Evolutionary conservation across 1,140 invertebrate genomes (phyloP), one percentile per base, ranked within the genome.

Genomic region (Pygmarrhopalites habei): DNA sequence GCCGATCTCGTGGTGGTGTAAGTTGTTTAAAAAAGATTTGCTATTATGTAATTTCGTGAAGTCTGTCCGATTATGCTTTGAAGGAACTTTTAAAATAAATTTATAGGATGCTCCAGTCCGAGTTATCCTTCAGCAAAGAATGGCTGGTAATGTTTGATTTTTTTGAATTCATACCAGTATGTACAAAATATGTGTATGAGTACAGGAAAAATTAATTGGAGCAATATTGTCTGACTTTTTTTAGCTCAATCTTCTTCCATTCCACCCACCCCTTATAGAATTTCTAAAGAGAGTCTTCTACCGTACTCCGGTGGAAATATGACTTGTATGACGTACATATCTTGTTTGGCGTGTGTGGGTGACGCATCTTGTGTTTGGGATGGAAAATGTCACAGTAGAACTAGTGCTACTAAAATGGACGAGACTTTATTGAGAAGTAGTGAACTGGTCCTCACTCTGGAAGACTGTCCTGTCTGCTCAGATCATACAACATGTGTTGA

Each of bases 361-460:
- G 93, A 98, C 76, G 85, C 87, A 0, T 81, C 84, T 12, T 97
- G 93, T 73, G 90, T 90, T 0, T 95, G 90, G 73, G 83, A 88
- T 21, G 72, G 39, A 5, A 29, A 47, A 2, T 68, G 67, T 23
- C 43, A 29, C 7, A 53, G 25, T 47, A 46, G 60, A 28, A 1
- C 4, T 64, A 23, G 58, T 41, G 32, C 5, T 35, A 15, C 47
- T 44, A 2, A 76, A 74, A 55, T 64, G 72, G 17, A 10, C 17
- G 35, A 59, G 32, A n/a, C 51, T 62, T n/a, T 63, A 43, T 25
- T 30, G 44, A 46, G 55, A 51, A 52, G 46, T 23, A 49, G 28
- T 46, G 17, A 30, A 14, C 26, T 58, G 1, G 62, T 68, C 32
- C 30, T 90, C 52, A 85, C 86, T 52, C 86, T 91, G 0, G 82